Evolutionary conservation across 2,113 vertebrate genomes (phyloP).

Genomic region (Lampris incognitus): DNA sequence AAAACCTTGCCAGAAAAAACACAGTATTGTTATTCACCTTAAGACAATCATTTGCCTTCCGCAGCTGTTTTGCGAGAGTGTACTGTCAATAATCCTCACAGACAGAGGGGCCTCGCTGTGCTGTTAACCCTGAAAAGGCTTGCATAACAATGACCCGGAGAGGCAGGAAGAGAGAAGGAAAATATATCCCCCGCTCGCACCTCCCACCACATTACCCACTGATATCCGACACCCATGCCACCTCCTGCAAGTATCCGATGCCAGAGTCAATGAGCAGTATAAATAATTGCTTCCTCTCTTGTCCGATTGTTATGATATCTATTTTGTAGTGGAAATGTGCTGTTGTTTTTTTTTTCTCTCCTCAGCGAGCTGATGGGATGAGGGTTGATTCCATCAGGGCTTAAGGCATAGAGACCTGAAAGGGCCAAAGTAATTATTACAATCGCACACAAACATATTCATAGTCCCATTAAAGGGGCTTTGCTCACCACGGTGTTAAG

Average conservation of each 20-base stretch:
- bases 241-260: conserved; percentile 39
- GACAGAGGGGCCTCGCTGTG: conserved; percentile 36
- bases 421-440: conserved; percentile 30
- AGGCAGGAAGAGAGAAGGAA: conserved; percentile 30
- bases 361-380: conserved; percentile 15
- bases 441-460: conserved; percentile 29
- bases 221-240: conserved; percentile 47
- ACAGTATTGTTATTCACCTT: conserved; percentile 66
- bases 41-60: conserved; percentile 72
- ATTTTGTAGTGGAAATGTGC: conserved; percentile 20
- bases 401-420: neutral
- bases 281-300: conserved; percentile 59
- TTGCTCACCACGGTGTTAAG: neutral
- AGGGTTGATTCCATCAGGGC: conserved; percentile 35
- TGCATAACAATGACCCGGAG: conserved; percentile 61
- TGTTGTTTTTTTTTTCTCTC: conserved; percentile 12
- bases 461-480: conserved; percentile 49
- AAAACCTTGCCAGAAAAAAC: conserved; percentile 14
- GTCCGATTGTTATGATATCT: conserved; percentile 35
- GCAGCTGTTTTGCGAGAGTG: conserved; percentile 49
- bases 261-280: conserved; percentile 57
- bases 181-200: conserved; percentile 17
- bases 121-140: conserved; percentile 49
- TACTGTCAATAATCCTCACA: conserved; percentile 68
- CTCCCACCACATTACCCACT: conserved; percentile 24